phyloP scores from a whole-genome alignment of 2,888 invertebrate species.

The Anorthoa munda region DNA sequence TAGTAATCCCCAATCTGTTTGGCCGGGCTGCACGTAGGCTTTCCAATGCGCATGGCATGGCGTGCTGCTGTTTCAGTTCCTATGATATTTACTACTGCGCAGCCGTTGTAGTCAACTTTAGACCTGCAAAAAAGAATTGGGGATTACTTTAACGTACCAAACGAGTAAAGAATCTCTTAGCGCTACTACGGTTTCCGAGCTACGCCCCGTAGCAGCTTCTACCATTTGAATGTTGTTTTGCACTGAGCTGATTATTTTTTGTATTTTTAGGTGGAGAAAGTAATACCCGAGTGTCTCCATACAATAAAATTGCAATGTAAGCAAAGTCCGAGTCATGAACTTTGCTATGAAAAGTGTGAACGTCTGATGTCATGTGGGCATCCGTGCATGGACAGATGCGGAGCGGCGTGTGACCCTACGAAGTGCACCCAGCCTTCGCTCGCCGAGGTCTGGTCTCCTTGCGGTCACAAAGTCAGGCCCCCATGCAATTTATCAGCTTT shows the following conservation, averaged over 20 bases:
- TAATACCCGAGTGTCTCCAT: slow-evolving; percentile 84
- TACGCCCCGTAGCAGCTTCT: slow-evolving; percentile 13
- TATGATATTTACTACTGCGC: too few species aligned
- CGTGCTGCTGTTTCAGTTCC: too few species aligned
- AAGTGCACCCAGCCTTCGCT: slow-evolving; percentile 77
- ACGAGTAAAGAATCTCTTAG: background rate
- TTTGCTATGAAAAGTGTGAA: slow-evolving; percentile 86
- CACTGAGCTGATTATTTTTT: background rate
- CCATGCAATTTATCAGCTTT: slow-evolving; percentile 77
- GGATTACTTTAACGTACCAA: too few species aligned
- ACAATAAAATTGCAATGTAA: slow-evolving; percentile 81
- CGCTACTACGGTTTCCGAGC: background rate
- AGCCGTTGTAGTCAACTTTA: too few species aligned
- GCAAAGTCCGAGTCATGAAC: slow-evolving; percentile 68
- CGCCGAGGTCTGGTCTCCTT: slow-evolving; percentile 76
- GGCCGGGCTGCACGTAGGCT: too few species aligned
- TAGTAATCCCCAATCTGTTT: too few species aligned
- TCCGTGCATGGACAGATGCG: slow-evolving; percentile 83
- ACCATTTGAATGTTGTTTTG: background rate
- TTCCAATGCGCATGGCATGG: too few species aligned
- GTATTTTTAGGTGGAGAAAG: slow-evolving; percentile 83
- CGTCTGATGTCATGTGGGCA: slow-evolving; percentile 88
- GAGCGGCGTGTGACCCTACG: slow-evolving; percentile 75
- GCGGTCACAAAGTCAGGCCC: slow-evolving; percentile 87
- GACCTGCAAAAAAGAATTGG: too few species aligned